Evolutionary conservation across 2,113 vertebrate genomes (phyloP).

Genomic region (Anhinga anhinga): DNA sequence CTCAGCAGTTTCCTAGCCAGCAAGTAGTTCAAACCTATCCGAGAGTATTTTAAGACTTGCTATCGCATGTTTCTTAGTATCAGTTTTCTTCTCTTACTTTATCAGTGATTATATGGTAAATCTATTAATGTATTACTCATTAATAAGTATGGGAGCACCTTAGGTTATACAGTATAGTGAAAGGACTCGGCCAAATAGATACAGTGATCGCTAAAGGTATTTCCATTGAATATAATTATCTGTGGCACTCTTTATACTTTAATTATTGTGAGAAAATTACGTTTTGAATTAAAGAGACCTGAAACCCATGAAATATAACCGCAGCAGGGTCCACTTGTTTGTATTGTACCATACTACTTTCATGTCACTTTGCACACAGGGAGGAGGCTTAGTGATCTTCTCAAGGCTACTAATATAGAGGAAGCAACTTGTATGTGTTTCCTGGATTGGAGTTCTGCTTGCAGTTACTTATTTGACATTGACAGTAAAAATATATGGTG

Average conservation of each 20-base stretch:
- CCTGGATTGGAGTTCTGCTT: neutral
- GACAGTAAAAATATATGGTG: neutral
- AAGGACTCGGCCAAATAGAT: neutral
- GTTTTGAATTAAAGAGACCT: neutral
- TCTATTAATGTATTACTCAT: neutral
- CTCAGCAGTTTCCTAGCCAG: neutral
- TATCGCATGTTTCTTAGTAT: neutral
- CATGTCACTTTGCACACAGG: neutral
- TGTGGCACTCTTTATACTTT: neutral
- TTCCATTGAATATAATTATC: neutral
- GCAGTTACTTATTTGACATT: neutral
- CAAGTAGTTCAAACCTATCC: neutral
- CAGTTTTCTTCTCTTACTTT: neutral
- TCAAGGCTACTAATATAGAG: neutral
- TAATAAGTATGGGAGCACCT: neutral
- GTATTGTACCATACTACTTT: neutral
- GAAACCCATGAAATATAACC: neutral
- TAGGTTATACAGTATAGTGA: neutral
- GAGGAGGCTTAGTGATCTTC: neutral
- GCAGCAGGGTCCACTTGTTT: fast-evolving
- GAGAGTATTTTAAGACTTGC: neutral
- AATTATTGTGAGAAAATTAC: neutral
- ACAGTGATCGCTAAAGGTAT: neutral
- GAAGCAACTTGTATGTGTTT: neutral
- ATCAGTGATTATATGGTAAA: neutral